phyloP scores from a whole-genome alignment of 2,797 vertebrate genomes.

The Gymnopithys bicolor region DNA sequence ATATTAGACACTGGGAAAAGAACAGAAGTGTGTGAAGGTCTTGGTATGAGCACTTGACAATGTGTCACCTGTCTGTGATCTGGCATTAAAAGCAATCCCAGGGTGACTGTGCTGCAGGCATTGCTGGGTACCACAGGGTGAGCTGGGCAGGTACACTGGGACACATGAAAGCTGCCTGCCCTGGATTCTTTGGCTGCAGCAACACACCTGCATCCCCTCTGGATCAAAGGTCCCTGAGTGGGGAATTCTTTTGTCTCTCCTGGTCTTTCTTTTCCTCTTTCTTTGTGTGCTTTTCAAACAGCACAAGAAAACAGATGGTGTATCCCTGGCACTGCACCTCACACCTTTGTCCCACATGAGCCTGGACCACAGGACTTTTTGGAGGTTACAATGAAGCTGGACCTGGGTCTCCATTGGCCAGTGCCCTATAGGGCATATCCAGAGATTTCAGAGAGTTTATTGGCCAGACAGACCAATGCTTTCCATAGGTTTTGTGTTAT shows the following conservation, averaged over 20 bases:
- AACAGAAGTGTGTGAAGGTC: background rate
- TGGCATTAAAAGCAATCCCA: background rate
- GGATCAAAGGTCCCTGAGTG: background rate
- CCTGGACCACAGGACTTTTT: background rate
- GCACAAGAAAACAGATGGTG: background rate
- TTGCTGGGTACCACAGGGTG: accelerated
- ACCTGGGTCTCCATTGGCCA: background rate
- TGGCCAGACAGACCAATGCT: background rate
- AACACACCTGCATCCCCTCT: background rate
- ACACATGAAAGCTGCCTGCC: background rate
- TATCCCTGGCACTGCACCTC: background rate
- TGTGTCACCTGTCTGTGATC: background rate
- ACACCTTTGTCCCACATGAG: background rate
- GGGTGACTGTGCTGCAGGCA: background rate
- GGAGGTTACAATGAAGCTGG: background rate
- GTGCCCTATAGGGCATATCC: background rate
- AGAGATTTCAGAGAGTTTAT: background rate
- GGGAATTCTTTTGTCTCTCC: background rate
- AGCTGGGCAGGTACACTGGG: background rate
- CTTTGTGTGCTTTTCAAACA: background rate
- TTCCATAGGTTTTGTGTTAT: background rate
- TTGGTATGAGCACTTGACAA: background rate
- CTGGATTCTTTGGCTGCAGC: background rate
- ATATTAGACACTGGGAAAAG: background rate
- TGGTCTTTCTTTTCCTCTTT: background rate